Evolutionary conservation across 2,113 vertebrate genomes (phyloP), one percentile per base, ranked within the genome.

Genomic region (Lampris megalopsis): DNA sequence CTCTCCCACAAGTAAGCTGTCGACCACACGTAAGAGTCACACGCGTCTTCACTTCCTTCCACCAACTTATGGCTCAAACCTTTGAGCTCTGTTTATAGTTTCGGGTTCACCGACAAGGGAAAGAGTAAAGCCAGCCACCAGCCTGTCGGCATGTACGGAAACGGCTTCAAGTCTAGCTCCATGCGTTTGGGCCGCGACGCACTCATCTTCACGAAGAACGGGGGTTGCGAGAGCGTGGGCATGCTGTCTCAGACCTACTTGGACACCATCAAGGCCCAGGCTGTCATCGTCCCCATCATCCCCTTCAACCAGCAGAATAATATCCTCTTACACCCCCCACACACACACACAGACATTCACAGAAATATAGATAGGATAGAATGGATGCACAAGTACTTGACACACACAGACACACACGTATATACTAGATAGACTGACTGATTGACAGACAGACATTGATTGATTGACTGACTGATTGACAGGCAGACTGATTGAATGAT

Each of bases 151-250:
- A 86, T 95, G 53, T 96, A 94, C 35, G 96, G 95, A 8, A 96
- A 96, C 42, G 95, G 95, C 47, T 96, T 97, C 88, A 96, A 96
- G 86, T 95, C 94, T 0, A 95, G 95, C 57, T 96, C 95, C 64
- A 96, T 95, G 95, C 88, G 92, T 0, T 88, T 96, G 62, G 95
- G 95, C 61, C 95, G 94, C 5, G 96, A 96, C 0, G 94, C 92
- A 11, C 88, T 96, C 53, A 94, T 96, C 91, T 96, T 96, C 86
- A 95, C 94, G 71, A 96, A 96, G 91, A 95, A 95, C 1, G 95
- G 95, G 0, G 89, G 92, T 74, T 94, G 93, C 76, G 92, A 95
- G 80, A 91, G 92, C 0, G 86, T 96, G 62, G 95, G 94, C 11
- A 91, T 96, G 83, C 85, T 96, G 3, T 96, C 95, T 53, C 94